A percentile compares a stretch with the other conserved stretches of the same genome.
Conservation (phyloP, 2,888 invertebrate genomes). For the Chesias legatella region DNA sequence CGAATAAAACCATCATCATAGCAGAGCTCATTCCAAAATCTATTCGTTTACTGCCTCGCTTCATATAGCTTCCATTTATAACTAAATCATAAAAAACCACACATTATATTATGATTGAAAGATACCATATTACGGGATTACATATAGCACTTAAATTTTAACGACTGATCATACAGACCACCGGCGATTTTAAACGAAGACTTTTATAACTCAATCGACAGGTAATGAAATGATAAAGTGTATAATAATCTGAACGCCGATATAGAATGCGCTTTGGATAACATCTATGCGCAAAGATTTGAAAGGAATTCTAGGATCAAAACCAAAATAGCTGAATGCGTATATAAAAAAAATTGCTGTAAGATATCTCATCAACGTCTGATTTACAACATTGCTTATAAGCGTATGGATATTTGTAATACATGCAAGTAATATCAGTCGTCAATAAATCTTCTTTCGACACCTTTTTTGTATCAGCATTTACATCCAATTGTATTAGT, state of each 20-base stretch:
- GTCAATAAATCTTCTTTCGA: too few relatives aligned
- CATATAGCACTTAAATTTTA: conserved; percentile 47
- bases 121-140: conserved; percentile 47
- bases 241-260: conserved; percentile 7
- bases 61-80: conserved; percentile 36
- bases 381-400: too few relatives aligned
- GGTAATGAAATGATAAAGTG: conserved; percentile 16
- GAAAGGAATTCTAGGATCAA: too few relatives aligned
- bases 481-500: too few relatives aligned
- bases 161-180: conserved; percentile 40
- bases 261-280: not conserved
- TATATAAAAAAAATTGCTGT: too few relatives aligned
- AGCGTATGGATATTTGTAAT: too few relatives aligned
- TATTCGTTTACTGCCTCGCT: conserved; percentile 16
- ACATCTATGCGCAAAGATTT: too few relatives aligned
- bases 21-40: conserved; percentile 16
- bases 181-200: conserved; percentile 34
- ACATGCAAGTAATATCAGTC: too few relatives aligned
- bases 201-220: conserved; percentile 24
- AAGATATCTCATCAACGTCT: too few relatives aligned
- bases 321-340: too few relatives aligned
- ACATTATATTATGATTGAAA: conserved; percentile 40
- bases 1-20: conserved; percentile 18
- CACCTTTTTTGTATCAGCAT: too few relatives aligned
- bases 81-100: conserved; percentile 41